Evolutionary conservation across 2,888 invertebrate genomes (phyloP).

Genomic region (Tanytarsus gracilentus): DNA sequence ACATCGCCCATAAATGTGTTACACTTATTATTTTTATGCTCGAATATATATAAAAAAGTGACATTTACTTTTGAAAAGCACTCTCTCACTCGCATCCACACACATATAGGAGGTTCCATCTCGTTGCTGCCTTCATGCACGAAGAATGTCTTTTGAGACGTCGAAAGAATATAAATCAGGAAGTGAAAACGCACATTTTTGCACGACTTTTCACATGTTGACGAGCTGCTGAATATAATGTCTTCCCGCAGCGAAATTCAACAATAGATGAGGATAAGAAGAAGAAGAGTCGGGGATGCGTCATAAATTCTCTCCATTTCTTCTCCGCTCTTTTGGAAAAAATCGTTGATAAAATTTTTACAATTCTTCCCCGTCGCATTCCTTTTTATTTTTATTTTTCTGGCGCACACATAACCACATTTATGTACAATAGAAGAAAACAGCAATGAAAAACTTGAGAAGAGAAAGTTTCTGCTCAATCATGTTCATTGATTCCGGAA

Average conservation of each 20-base stretch:
- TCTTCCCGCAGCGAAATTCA: not conserved
- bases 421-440: not conserved
- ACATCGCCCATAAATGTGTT: constrained; percentile 8
- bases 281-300: constrained; percentile 2
- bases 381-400: not conserved
- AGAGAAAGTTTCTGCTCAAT: constrained; percentile 10
- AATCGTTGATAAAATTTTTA: not conserved
- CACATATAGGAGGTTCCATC: not conserved
- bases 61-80: constrained; percentile 19
- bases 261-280: not conserved
- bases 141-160: not conserved
- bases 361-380: not conserved
- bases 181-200: constrained; percentile 5
- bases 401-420: not conserved
- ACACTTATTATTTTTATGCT: constrained; percentile 20
- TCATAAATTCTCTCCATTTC: not conserved
- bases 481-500: constrained; percentile 25
- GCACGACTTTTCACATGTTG: no score
- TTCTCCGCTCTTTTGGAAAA: not conserved
- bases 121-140: not conserved
- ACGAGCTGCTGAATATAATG: not conserved
- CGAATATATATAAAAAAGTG: constrained; percentile 14
- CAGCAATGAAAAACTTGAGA: not conserved
- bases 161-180: constrained; percentile 22
- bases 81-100: not conserved